phyloP scores from a whole-genome alignment of 2,797 vertebrate species.

The Rachycentron canadum region DNA sequence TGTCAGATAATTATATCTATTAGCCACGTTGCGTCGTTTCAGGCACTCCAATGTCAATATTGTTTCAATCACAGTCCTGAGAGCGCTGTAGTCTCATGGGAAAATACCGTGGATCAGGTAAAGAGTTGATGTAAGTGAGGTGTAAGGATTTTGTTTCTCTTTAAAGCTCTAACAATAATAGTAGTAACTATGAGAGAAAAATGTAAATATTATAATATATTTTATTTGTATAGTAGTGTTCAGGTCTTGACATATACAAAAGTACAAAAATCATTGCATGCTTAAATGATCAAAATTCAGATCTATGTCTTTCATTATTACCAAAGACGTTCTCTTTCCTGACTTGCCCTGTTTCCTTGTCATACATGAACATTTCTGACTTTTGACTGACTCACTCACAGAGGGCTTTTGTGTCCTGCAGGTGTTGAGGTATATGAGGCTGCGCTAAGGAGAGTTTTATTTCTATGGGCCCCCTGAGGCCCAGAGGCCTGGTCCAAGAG shows the following conservation, averaged over 20 bases:
- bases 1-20: slow-evolving; percentile 78
- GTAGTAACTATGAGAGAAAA: neutral
- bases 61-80: slow-evolving; percentile 67
- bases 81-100: slow-evolving; percentile 46
- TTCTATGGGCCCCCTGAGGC: slow-evolving; percentile 63
- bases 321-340: slow-evolving; percentile 12
- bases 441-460: slow-evolving; percentile 66
- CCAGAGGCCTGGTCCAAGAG: slow-evolving; percentile 67
- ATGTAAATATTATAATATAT: neutral
- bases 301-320: slow-evolving; percentile 26
- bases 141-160: slow-evolving; percentile 23
- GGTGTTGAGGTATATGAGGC: slow-evolving; percentile 75
- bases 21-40: slow-evolving; percentile 67
- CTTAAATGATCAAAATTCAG: slow-evolving; percentile 7
- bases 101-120: slow-evolving; percentile 47
- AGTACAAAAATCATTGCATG: neutral
- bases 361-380: slow-evolving; percentile 42
- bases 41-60: slow-evolving; percentile 78
- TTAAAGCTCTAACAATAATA: slow-evolving; percentile 23
- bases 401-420: slow-evolving; percentile 76
- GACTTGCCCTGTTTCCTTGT: slow-evolving; percentile 43
- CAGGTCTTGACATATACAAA: neutral
- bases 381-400: slow-evolving; percentile 61
- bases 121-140: neutral
- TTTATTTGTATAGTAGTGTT: neutral